phyloP scores from a whole-genome alignment of 2,113 vertebrate genomes.

The Solenodon paradoxus region DNA sequence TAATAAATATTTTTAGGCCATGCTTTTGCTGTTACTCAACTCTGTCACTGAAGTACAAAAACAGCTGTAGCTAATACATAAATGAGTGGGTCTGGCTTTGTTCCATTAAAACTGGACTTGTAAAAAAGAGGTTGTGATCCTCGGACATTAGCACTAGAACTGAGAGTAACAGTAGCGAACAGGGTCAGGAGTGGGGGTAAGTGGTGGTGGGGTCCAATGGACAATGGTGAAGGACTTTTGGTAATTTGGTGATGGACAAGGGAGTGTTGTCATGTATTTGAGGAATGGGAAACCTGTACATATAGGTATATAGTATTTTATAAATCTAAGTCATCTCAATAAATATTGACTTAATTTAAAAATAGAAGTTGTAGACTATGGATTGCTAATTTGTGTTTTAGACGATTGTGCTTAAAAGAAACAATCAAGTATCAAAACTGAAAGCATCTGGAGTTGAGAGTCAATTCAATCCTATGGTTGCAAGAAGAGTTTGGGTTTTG shows the following conservation, averaged over 20 bases:
- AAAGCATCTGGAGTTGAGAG: conserved; percentile 14
- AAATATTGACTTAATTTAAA: too few relatives aligned
- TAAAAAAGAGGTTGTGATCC: too few relatives aligned
- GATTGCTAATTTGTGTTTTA: neutral
- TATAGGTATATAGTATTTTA: too few relatives aligned
- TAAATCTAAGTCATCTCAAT: too few relatives aligned
- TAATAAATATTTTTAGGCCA: conserved; percentile 33
- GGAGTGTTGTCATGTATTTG: too few relatives aligned
- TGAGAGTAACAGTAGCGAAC: too few relatives aligned
- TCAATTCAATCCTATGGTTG: neutral
- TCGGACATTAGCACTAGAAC: too few relatives aligned
- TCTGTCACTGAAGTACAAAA: neutral
- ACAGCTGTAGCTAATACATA: neutral
- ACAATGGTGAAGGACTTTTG: too few relatives aligned
- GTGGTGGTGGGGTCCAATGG: too few relatives aligned
- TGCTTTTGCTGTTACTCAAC: neutral
- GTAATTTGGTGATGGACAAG: too few relatives aligned
- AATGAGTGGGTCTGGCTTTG: neutral
- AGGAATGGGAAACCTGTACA: too few relatives aligned
- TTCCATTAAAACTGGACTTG: conserved; percentile 1
- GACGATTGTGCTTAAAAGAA: neutral
- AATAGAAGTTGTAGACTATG: neutral
- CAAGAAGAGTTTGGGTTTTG: conserved; percentile 22
- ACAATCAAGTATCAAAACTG: conserved; percentile 18
- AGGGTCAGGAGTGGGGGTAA: too few relatives aligned